These are phyloP conservation scores for Strix uralensis DNA, from an alignment of 2,113 vertebrate species.

Conservation along the genomic window DNA sequence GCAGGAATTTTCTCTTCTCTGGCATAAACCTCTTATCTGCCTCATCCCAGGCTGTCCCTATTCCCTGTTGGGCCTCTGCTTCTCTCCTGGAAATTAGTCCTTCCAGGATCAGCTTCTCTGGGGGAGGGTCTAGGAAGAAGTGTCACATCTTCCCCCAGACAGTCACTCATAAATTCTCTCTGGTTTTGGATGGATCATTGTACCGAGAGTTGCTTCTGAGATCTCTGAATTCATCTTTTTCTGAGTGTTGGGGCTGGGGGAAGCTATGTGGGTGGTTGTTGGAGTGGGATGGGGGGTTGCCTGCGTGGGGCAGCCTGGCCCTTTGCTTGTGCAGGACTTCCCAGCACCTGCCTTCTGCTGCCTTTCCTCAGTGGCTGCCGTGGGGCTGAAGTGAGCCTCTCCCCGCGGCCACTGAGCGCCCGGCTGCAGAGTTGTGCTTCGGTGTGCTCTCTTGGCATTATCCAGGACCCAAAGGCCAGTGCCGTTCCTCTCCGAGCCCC, in stretches of 20 bases:
- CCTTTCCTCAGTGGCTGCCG: not conserved
- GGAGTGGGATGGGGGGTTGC: not conserved
- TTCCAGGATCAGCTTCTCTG: slow-evolving; percentile 39
- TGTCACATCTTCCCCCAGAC: not conserved
- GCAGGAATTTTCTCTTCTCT: slow-evolving; percentile 58
- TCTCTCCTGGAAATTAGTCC: slow-evolving; percentile 44
- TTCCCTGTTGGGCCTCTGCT: slow-evolving; percentile 32
- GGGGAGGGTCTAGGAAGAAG: slow-evolving; percentile 9
- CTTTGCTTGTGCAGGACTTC: not conserved
- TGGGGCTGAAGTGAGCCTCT: not conserved
- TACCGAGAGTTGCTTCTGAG: not conserved
- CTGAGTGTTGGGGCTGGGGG: slow-evolving; percentile 3
- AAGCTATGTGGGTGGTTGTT: not conserved
- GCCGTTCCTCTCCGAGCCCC: not conserved
- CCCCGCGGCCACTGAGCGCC: not conserved
- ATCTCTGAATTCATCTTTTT: slow-evolving; percentile 8
- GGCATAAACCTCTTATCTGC: slow-evolving; percentile 34
- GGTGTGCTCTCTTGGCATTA: not conserved
- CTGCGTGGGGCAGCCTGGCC: not conserved
- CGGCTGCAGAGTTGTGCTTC: not conserved
- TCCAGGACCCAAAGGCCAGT: not conserved
- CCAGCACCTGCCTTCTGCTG: not conserved
- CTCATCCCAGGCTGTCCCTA: slow-evolving; percentile 49
- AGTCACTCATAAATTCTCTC: not conserved
- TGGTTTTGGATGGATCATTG: not conserved